Evolutionary conservation across 1,140 invertebrate genomes (phyloP), one percentile per base, ranked within the genome.

Genomic region (Araneus ventricosus): DNA sequence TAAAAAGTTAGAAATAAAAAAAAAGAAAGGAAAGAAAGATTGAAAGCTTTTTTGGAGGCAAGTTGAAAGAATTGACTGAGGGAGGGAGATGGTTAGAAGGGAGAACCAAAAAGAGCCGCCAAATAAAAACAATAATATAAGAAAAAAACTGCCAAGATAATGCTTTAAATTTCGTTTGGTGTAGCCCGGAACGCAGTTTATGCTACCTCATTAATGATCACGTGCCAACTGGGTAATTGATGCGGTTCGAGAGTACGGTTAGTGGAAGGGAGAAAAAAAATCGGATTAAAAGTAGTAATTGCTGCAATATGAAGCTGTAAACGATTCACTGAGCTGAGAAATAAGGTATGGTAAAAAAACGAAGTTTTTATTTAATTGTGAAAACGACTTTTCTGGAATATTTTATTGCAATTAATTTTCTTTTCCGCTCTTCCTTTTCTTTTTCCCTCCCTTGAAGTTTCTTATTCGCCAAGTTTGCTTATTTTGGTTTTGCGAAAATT

Each of bases 161-260:
- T 79, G 41, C 88, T 59, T 30, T 90, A 80, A 90, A 90, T 90
- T 90, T 80, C 88, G 67, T 90, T 90, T 75, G 82, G 82, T 84
- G 30, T 84, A 84, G 27, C 41, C 82, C 41, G 67, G 67, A 79
- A 90, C 88, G 41, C 67, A 90, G 82, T 88, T 67, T 67, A 67
- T 45, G 86, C 52, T 67, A 88, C 59, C 88, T 90, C 88, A 90
- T 90, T 90, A 90, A 90, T 67, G 88, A 52, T 90, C 88, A 90
- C 88, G 88, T 90, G 88, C 57, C 88, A 90, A 57, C 20, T 59
- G n/a, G 17, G 70, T 90, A 90, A 90, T 90, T 90, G 88, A 90
- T 90, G 88, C n/a, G 88, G 88, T 90, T 79, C 88, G 70, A 79
- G 88, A 90, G 88, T 79, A 75, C 17, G 24, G 34, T 30, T 59